Evolutionary conservation across 1,140 invertebrate genomes (phyloP).

Genomic region (Drosophila obscura): DNA sequence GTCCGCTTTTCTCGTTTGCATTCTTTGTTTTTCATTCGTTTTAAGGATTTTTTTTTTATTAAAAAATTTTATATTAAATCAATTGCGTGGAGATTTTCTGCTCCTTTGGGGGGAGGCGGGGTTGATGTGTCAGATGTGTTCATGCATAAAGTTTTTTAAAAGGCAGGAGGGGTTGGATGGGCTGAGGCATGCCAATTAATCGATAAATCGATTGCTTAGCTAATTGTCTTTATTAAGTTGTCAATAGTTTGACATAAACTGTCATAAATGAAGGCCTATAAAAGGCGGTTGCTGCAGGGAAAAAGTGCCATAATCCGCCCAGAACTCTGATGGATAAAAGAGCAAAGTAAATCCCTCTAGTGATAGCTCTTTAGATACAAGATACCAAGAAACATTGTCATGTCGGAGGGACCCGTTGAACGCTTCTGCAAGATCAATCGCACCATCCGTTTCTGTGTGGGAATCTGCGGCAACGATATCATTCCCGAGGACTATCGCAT

Average conservation of each 20-base stretch:
- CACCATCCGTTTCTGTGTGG: constrained; percentile 51
- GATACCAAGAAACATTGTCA: neutral
- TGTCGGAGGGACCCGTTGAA: constrained; percentile 21
- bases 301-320: no score
- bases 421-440: constrained; percentile 40
- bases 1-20: neutral
- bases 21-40: constrained; percentile 12
- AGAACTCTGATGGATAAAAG: no score
- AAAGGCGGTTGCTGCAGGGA: constrained; percentile 3
- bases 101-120: constrained; percentile 16
- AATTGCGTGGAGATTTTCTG: constrained; percentile 76
- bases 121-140: constrained; percentile 59
- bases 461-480: constrained; percentile 55
- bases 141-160: constrained; percentile 54
- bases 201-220: constrained; percentile 4
- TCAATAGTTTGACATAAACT: constrained; percentile 58
- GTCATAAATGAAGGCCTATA: constrained; percentile 12
- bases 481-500: constrained; percentile 40
- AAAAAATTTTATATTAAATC: constrained; percentile 82
- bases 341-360: neutral
- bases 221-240: constrained; percentile 45
- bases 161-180: no score
- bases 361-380: neutral
- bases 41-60: constrained; percentile 55
- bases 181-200: neutral